phyloP scores from a whole-genome alignment of 2,113 vertebrate species.

The Tupaia tana region DNA sequence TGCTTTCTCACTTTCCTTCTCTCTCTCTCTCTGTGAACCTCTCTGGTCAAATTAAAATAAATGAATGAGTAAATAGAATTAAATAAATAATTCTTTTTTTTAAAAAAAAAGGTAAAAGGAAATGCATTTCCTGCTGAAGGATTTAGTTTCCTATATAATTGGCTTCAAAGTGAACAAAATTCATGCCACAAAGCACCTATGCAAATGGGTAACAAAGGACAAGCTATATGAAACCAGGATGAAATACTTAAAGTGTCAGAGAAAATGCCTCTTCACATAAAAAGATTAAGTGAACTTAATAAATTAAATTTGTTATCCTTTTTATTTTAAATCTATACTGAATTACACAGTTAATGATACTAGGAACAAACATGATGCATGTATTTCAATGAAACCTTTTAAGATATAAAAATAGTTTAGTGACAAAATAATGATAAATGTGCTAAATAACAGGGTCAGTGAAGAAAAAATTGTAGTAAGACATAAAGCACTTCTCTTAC shows the following conservation, averaged over 20 bases:
- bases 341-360: conserved; percentile 38
- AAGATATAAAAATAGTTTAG: conserved; percentile 37
- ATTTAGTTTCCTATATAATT: conserved; percentile 30
- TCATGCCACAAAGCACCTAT: conserved; percentile 34
- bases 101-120: conserved; percentile 11
- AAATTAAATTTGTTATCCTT: neutral
- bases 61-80: too few species aligned
- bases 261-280: conserved; percentile 28
- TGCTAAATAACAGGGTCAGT: conserved; percentile 25
- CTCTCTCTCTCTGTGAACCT: too few species aligned
- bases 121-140: conserved; percentile 11
- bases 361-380: conserved; percentile 54
- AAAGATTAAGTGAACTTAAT: neutral
- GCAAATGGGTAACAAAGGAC: conserved; percentile 1
- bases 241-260: conserved; percentile 16
- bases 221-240: conserved; percentile 36
- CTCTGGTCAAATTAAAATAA: too few species aligned
- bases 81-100: too few species aligned
- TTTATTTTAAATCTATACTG: conserved; percentile 40
- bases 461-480: neutral
- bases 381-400: conserved; percentile 35
- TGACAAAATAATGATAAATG: conserved; percentile 49
- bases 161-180: conserved; percentile 42
- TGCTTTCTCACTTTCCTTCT: too few species aligned
- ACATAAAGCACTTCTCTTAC: conserved; percentile 86